These are phyloP conservation scores for Watsonalla binaria DNA, from an alignment of 2,888 invertebrate genomes.

Conservation along the genomic window DNA sequence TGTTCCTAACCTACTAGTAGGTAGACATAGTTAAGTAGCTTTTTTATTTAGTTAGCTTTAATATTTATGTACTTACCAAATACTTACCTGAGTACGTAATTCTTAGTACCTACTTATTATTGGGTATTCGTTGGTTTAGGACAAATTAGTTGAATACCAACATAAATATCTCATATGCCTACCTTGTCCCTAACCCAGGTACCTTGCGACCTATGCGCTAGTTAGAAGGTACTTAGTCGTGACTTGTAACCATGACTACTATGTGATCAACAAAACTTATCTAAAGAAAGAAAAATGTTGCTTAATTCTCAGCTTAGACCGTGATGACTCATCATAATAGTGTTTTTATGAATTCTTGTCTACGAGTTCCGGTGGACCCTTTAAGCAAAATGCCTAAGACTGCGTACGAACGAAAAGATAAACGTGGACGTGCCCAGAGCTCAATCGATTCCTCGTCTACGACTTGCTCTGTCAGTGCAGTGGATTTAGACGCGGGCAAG, in stretches of 20 bases:
- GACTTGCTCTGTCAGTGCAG: constrained; percentile 41
- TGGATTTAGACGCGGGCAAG: constrained; percentile 74
- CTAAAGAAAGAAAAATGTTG: constrained; percentile 1
- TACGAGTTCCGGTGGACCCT: constrained; percentile 85
- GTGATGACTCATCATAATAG: constrained; percentile 77
- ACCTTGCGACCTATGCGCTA: too few relatives aligned
- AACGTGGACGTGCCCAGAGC: constrained; percentile 51
- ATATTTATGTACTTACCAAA: too few relatives aligned
- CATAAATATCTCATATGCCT: too few relatives aligned
- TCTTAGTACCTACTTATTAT: too few relatives aligned
- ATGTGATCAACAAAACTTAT: constrained; percentile 14
- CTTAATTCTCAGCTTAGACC: constrained; percentile 7
- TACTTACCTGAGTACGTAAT: too few relatives aligned
- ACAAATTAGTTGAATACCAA: too few relatives aligned
- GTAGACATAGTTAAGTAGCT: too few relatives aligned
- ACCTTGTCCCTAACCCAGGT: too few relatives aligned
- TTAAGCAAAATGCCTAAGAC: constrained; percentile 84
- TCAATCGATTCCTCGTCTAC: constrained; percentile 56
- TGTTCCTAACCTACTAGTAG: too few relatives aligned
- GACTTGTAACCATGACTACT: constrained; percentile 19
- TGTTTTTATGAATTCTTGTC: constrained; percentile 84
- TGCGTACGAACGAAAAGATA: constrained; percentile 80
- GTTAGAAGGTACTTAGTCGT: too few relatives aligned
- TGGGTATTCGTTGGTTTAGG: too few relatives aligned
- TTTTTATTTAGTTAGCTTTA: too few relatives aligned